Conservation (phyloP, 2,113 vertebrate species). For the Trogon melanurus region DNA sequence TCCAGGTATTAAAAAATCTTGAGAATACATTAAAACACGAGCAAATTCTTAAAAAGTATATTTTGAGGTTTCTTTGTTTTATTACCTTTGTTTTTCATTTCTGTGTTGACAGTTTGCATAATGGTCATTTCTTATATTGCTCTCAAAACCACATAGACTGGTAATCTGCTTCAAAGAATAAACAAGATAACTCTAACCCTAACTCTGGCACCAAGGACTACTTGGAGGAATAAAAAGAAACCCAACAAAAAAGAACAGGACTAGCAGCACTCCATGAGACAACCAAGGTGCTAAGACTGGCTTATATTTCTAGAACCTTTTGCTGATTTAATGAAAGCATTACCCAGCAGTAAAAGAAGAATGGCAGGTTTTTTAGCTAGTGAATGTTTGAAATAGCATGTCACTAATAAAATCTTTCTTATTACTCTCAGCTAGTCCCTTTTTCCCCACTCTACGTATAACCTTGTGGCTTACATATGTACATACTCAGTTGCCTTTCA, state of each 20-base stretch:
- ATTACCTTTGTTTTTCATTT: background rate
- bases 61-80: background rate
- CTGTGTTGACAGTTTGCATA: background rate
- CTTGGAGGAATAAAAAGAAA: background rate
- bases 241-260: background rate
- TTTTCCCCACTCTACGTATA: background rate
- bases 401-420: background rate
- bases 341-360: background rate
- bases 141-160: background rate
- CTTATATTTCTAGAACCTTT: background rate
- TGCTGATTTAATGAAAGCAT: background rate
- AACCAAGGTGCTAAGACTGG: background rate
- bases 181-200: background rate
- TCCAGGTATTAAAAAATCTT: background rate
- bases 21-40: background rate
- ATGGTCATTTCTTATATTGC: background rate
- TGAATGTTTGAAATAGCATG: background rate
- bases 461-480: background rate
- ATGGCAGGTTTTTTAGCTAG: background rate
- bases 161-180: background rate
- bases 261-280: background rate
- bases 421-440: background rate
- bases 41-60: background rate
- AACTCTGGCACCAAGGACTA: background rate
- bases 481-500: background rate